Evolutionary conservation across 2,888 invertebrate genomes (phyloP), one percentile per base, ranked within the genome.

Genomic region (Eupithecia subfuscata): DNA sequence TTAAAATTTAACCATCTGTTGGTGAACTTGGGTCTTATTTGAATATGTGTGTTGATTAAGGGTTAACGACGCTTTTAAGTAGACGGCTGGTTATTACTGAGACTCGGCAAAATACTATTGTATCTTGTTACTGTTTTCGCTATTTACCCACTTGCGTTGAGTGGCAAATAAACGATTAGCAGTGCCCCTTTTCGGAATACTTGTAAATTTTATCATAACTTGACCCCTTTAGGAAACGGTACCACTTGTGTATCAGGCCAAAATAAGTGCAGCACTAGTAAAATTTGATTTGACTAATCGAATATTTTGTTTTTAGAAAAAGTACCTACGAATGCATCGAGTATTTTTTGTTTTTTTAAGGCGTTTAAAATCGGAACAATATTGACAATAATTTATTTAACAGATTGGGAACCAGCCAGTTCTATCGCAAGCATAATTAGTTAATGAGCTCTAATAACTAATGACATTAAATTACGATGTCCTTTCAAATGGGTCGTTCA

Each of bases 371-470:
- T 56, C 14, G 11, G 18, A 56, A 34, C 18, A 18, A 9, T 64
- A 18, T 69, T 48, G 30, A 48, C 25, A 1, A 30, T 25, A 14
- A 16, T 69, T 45, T 48, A 48, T 14, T 48, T 68, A 16, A 68
- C 7, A 8, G 7, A 11, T 68, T 69, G 25, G 30, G 25, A 69
- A 69, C 69, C 69, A 69, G 69, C 69, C 69, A 69, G 45, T 71
- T 71, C 25, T 69, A 40, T 71, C 30, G 56, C 69, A 63, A 64
- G 60, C 60, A 25, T 22, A 60, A 60, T 70, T 70, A 52, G 11
- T 56, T 37, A 70, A 70, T 56, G 34, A 56, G 56, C 52, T 56
- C 70, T 56, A 18, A 18, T 64, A 64, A 34, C 34, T 18, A 64
- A 30, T 18, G 64, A 2, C 34, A 64, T 64, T 64, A 34, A 64